Conservation (phyloP, 2,113 vertebrate species). For the Balaenoptera acutorostrata region DNA sequence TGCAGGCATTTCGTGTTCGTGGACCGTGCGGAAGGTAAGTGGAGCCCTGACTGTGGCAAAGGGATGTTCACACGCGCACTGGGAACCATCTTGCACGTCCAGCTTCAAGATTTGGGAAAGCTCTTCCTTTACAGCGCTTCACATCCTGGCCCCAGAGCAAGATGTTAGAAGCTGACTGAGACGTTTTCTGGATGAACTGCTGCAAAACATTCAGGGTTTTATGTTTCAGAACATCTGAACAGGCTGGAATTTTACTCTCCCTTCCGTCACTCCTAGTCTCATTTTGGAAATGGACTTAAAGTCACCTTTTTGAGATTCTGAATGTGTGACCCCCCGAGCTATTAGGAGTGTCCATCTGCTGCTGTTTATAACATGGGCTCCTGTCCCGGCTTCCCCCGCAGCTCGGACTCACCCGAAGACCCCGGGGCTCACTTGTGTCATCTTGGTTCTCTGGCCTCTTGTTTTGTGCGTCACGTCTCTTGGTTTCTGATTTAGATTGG, state of each 20-base stretch:
- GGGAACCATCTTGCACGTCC: not conserved
- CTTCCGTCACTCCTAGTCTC: conserved; percentile 27
- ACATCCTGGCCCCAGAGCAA: not conserved
- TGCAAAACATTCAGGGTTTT: not conserved
- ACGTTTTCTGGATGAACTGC: not conserved
- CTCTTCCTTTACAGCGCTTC: not conserved
- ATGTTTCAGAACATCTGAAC: not conserved
- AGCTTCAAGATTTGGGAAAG: not conserved
- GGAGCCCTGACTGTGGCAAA: not conserved
- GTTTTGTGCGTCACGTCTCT: not conserved
- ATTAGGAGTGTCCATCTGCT: not conserved
- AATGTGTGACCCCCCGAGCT: not conserved
- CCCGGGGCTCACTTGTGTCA: not conserved
- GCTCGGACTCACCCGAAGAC: not conserved
- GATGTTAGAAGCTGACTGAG: not conserved
- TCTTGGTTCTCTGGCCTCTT: not conserved
- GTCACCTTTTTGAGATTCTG: conserved; percentile 34
- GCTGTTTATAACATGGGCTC: not conserved
- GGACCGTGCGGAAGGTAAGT: not conserved
- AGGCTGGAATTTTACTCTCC: not conserved
- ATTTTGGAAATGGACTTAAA: conserved; percentile 56
- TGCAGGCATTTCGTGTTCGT: rapidly evolving
- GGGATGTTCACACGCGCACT: rapidly evolving
- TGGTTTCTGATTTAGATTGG: not conserved
- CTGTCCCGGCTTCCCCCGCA: not conserved